These are phyloP conservation scores for Eidolon dupreanum DNA, from an alignment of 2,797 vertebrate genomes.

Conservation along the genomic window DNA sequence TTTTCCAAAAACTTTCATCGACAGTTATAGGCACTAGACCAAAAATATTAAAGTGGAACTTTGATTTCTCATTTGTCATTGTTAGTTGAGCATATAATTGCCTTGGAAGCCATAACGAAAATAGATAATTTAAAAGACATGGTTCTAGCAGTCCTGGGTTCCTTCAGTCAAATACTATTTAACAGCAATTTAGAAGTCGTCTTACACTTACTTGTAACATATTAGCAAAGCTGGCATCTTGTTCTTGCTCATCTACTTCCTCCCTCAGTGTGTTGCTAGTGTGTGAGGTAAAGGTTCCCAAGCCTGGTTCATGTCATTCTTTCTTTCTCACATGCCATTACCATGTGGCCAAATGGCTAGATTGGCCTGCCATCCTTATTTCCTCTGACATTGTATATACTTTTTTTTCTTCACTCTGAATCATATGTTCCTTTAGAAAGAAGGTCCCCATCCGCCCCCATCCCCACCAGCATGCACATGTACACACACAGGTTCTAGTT, in stretches of 20 bases:
- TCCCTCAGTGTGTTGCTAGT: neutral
- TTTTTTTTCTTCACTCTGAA: neutral
- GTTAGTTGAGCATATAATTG: neutral
- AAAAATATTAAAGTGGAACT: neutral
- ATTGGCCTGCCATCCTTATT: neutral
- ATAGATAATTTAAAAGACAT: slow-evolving; percentile 8
- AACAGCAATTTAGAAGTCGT: slow-evolving; percentile 21
- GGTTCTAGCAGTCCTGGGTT: neutral
- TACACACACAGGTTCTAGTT: neutral
- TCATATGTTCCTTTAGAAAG: neutral
- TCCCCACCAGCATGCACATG: neutral
- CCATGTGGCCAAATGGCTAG: neutral
- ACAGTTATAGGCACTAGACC: neutral
- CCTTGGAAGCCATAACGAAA: neutral
- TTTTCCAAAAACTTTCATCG: neutral
- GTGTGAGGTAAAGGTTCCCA: neutral
- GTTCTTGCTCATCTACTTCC: neutral
- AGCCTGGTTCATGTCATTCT: neutral
- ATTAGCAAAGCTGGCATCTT: neutral
- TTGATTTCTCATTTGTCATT: slow-evolving; percentile 6
- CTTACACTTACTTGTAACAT: neutral
- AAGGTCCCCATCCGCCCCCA: neutral
- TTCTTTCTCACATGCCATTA: neutral
- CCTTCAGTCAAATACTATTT: slow-evolving; percentile 1
- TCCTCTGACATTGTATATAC: neutral